Percentiles rank a stretch among this genome's conserved stretches.
Conservation (phyloP, 2,113 vertebrate genomes). For the Campylomormyrus numenius region DNA sequence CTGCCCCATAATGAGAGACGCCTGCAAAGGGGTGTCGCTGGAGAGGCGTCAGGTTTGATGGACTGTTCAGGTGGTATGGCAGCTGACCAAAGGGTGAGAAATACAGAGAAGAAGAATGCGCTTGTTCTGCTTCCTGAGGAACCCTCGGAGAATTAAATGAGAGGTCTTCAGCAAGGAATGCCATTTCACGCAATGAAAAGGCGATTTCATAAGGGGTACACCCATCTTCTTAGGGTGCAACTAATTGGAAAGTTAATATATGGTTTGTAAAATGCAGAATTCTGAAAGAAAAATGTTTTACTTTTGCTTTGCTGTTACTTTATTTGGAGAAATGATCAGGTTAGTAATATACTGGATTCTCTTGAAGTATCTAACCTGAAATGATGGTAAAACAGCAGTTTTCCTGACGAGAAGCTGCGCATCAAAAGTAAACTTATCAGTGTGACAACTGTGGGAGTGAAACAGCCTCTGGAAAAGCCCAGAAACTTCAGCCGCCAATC, state of each 20-base stretch:
- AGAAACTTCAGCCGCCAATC: background rate
- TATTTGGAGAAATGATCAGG: background rate
- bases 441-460: background rate
- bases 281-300: background rate
- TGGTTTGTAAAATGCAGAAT: background rate
- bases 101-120: slow-evolving; percentile 40
- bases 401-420: background rate
- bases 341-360: background rate
- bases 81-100: slow-evolving; percentile 35
- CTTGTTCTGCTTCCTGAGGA: slow-evolving; percentile 46
- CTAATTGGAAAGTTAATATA: background rate
- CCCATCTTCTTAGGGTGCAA: background rate
- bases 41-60: background rate
- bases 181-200: slow-evolving; percentile 12
- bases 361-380: background rate
- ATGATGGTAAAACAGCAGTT: background rate
- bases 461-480: background rate
- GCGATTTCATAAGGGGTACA: background rate
- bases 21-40: slow-evolving; percentile 54
- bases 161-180: slow-evolving; percentile 36
- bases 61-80: slow-evolving; percentile 50
- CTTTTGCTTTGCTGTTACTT: background rate
- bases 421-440: background rate
- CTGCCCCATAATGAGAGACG: slow-evolving; percentile 61
- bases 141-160: slow-evolving; percentile 25